Evolutionary conservation across 2,888 invertebrate genomes (phyloP).

Genomic region (Amorpha juglandis): DNA sequence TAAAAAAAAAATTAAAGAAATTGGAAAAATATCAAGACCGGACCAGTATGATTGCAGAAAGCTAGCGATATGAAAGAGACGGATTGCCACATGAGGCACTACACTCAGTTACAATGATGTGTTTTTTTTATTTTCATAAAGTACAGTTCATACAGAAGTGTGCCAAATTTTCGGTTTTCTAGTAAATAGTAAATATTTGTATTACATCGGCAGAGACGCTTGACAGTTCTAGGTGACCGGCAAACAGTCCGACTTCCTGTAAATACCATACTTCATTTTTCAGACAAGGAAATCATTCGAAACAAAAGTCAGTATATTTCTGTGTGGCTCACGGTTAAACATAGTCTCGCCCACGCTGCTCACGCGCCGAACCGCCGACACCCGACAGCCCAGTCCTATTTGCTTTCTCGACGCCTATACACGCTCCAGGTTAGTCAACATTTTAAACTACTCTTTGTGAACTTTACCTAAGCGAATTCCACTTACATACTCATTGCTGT

Average conservation of each 20-base stretch:
- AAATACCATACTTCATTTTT: conserved; percentile 49
- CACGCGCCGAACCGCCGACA: conserved; percentile 56
- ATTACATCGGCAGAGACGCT: conserved; percentile 1
- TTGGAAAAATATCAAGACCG: not conserved
- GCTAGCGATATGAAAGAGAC: not conserved
- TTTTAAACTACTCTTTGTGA: conserved; percentile 43
- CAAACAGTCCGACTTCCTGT: conserved; percentile 3
- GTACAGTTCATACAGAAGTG: not conserved
- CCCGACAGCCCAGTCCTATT: conserved; percentile 69
- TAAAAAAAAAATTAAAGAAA: too few relatives aligned
- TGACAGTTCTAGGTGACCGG: conserved; percentile 1
- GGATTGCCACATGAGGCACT: conserved; percentile 1
- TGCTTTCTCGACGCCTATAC: conserved; percentile 71
- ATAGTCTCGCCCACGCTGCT: conserved; percentile 77
- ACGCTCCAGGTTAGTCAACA: conserved; percentile 75
- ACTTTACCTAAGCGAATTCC: conserved; percentile 58
- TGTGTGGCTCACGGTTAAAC: conserved; percentile 81
- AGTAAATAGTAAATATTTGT: not conserved
- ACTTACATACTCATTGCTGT: conserved; percentile 48
- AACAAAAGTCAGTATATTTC: conserved; percentile 82
- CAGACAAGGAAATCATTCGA: conserved; percentile 70
- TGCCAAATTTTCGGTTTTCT: conserved; percentile 5
- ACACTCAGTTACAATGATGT: not conserved
- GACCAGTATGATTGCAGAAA: not conserved
- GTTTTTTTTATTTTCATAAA: not conserved